These are phyloP conservation scores for Microplitis deprimator DNA, from an alignment of 2,888 invertebrate species.

Conservation along the genomic window DNA sequence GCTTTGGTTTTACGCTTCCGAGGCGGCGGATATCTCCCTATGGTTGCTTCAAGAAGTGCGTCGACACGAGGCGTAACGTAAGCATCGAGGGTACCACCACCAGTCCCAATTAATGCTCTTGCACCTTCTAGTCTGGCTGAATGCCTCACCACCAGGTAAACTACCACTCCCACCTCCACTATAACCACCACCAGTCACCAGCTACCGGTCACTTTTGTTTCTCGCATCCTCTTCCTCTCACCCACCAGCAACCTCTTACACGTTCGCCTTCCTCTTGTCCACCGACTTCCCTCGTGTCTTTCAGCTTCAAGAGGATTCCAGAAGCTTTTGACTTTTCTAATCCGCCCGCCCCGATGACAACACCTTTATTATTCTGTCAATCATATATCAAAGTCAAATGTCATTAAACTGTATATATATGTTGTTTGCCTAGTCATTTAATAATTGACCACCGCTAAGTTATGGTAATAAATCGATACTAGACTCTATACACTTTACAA, in stretches of 20 bases:
- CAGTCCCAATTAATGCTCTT: constrained; percentile 44
- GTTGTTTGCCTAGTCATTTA: background rate
- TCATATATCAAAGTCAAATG: background rate
- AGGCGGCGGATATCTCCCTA: constrained; percentile 75
- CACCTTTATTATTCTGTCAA: background rate
- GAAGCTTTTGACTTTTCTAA: background rate
- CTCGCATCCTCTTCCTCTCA: constrained; percentile 19
- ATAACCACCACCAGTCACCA: background rate
- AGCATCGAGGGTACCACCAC: constrained; percentile 79
- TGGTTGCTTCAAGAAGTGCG: constrained; percentile 94
- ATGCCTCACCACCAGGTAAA: constrained; percentile 42
- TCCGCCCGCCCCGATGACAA: background rate
- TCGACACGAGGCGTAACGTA: constrained; percentile 93
- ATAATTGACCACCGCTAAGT: background rate
- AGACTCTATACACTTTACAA: background rate
- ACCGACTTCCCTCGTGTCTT: too few relatives aligned
- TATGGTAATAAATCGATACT: background rate
- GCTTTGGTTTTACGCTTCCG: constrained; percentile 67
- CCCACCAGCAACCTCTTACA: background rate
- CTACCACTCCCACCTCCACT: background rate
- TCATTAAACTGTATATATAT: background rate
- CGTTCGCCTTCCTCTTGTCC: background rate
- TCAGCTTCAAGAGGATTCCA: too few relatives aligned
- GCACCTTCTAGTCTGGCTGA: constrained; percentile 12
- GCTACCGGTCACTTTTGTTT: constrained; percentile 55